Conservation (phyloP, 2,113 vertebrate species). For the Panthera leo region DNA sequence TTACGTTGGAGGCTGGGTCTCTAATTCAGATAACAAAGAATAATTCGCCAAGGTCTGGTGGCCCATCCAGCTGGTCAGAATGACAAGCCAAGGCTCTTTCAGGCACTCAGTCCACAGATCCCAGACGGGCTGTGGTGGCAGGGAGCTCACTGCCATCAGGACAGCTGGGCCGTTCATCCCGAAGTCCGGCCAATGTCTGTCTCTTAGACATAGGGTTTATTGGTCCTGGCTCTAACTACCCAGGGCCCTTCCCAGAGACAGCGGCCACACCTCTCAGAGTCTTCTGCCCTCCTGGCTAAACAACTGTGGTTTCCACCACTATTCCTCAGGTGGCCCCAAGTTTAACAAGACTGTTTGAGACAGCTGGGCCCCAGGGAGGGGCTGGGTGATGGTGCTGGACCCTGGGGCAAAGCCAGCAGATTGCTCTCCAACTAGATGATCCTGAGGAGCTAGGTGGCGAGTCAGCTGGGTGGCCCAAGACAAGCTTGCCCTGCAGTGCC, state of each 20-base stretch:
- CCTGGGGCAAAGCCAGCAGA: not conserved
- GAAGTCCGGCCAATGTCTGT: accelerated
- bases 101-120: not conserved
- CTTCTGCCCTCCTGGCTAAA: not conserved
- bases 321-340: not conserved
- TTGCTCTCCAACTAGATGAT: accelerated
- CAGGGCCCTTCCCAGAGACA: not conserved
- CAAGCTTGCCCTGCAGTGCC: accelerated
- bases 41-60: not conserved
- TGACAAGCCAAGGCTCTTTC: not conserved
- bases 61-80: not conserved
- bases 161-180: accelerated
- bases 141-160: not conserved
- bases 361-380: too few relatives aligned
- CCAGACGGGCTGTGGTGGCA: not conserved
- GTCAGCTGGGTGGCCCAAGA: accelerated
- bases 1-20: not conserved
- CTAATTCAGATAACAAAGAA: not conserved
- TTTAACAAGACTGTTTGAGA: not conserved
- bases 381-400: not conserved
- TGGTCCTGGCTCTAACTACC: not conserved
- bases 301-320: accelerated
- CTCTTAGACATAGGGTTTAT: not conserved
- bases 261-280: accelerated
- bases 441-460: not conserved